Evolutionary conservation across 2,888 invertebrate species (phyloP).

Genomic region (Bibio marci): DNA sequence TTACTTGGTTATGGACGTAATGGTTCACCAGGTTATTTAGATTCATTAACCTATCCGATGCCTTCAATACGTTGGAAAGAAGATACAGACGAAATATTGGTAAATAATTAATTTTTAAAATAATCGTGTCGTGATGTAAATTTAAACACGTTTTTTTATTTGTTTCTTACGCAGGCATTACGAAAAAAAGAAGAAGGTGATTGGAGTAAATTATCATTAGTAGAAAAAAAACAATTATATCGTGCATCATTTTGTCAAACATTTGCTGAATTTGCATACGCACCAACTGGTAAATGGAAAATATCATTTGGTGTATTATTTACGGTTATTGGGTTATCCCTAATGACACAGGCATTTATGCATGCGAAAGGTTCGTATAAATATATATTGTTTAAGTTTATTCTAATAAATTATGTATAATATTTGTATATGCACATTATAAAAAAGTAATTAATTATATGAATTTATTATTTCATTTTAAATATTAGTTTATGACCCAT

Average conservation of each 20-base stretch:
- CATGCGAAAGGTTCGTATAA: too few species aligned
- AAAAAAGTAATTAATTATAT: too few species aligned
- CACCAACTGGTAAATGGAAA: slow-evolving; percentile 78
- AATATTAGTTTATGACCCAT: too few species aligned
- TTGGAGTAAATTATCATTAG: slow-evolving; percentile 18
- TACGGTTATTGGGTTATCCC: too few species aligned
- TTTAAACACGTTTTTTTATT: slow-evolving; percentile 10
- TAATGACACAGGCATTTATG: too few species aligned
- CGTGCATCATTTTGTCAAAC: slow-evolving; percentile 79
- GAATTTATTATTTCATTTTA: slow-evolving; percentile 35
- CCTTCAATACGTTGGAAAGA: not conserved
- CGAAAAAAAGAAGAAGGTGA: not conserved
- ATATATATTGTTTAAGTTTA: too few species aligned
- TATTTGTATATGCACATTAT: slow-evolving; percentile 19
- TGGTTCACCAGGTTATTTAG: not conserved
- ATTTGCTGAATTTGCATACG: slow-evolving; percentile 70
- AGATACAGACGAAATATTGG: too few species aligned
- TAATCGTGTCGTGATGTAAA: not conserved
- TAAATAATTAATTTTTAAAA: slow-evolving; percentile 19
- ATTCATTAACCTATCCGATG: not conserved
- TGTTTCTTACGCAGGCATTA: slow-evolving; percentile 4
- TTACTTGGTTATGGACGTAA: not conserved
- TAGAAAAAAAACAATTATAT: slow-evolving; percentile 81
- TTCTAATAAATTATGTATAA: not conserved
- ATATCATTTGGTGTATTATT: not conserved